phyloP scores from a whole-genome alignment of 2,888 invertebrate species.

The Lasioglossum malachurum region DNA sequence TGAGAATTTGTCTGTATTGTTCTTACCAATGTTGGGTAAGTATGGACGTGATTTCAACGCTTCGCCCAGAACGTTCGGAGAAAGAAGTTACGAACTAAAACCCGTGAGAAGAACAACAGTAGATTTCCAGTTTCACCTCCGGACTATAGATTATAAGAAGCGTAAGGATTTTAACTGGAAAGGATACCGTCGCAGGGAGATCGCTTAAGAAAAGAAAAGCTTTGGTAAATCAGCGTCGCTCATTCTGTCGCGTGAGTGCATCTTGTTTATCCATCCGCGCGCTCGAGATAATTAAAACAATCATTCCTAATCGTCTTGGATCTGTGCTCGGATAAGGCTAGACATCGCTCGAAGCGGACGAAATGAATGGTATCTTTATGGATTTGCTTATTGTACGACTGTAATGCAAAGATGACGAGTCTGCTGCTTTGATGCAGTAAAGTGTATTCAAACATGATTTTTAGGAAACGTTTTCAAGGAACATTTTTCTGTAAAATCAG shows the following conservation, averaged over 20 bases:
- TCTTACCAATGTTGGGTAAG: too few species aligned
- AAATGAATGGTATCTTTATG: not conserved
- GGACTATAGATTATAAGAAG: conserved; percentile 63
- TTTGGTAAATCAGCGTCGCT: conserved; percentile 25
- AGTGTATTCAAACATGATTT: not conserved
- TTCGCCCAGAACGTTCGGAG: conserved; percentile 25
- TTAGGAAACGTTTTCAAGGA: too few species aligned
- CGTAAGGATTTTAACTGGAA: conserved; percentile 48
- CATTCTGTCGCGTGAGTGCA: conserved; percentile 36
- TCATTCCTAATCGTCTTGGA: conserved; percentile 45
- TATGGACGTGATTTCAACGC: conserved; percentile 24
- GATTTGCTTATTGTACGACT: not conserved
- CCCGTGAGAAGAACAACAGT: conserved; percentile 21
- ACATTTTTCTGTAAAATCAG: not conserved
- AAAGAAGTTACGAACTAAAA: conserved; percentile 28
- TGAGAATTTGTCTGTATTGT: too few species aligned
- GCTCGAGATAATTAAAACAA: conserved; percentile 62
- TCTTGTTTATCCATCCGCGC: conserved; percentile 54
- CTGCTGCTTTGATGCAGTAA: not conserved
- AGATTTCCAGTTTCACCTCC: conserved; percentile 66
- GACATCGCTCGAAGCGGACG: not conserved
- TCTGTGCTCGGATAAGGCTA: conserved; percentile 16
- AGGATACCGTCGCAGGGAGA: conserved; percentile 41
- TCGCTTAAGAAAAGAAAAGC: conserved; percentile 56
- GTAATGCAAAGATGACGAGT: not conserved